These are phyloP conservation scores for Acanthosepion pharaonis DNA, from an alignment of 2,888 invertebrate genomes.

Conservation along the genomic window DNA sequence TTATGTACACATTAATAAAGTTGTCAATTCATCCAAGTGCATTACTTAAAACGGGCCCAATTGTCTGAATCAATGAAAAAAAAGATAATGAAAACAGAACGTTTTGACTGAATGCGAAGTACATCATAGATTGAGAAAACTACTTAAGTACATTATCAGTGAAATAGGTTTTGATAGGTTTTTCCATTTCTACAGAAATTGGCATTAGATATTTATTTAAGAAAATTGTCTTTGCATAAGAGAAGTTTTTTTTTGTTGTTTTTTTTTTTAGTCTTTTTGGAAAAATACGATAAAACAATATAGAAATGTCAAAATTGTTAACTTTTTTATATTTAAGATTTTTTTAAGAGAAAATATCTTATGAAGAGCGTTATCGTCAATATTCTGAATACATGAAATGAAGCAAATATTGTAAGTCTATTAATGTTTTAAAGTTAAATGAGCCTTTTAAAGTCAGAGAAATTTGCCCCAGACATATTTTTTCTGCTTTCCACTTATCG, in stretches of 20 bases:
- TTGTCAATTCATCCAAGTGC: constrained; percentile 2
- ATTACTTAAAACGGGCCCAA: constrained; percentile 7
- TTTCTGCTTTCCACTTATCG: neutral
- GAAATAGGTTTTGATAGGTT: neutral
- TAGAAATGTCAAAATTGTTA: constrained; percentile 6
- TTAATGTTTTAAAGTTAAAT: constrained; percentile 25
- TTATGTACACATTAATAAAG: constrained; percentile 33
- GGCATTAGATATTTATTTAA: constrained; percentile 23
- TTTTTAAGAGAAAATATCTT: neutral
- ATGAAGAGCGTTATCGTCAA: neutral
- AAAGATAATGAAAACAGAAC: neutral
- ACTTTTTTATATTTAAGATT: neutral
- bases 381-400: neutral
- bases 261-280: neutral
- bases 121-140: neutral
- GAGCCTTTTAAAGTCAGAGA: constrained; percentile 21
- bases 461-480: neutral
- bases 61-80: neutral
- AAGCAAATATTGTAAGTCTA: neutral
- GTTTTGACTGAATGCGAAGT: neutral
- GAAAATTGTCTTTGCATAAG: neutral
- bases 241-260: neutral
- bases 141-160: neutral
- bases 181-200: neutral
- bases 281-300: neutral